Percentiles rank a stretch among this genome's conserved stretches.
phyloP scores from a whole-genome alignment of 2,113 vertebrate genomes.

The zebrafish (Danio rerio) region DNA sequence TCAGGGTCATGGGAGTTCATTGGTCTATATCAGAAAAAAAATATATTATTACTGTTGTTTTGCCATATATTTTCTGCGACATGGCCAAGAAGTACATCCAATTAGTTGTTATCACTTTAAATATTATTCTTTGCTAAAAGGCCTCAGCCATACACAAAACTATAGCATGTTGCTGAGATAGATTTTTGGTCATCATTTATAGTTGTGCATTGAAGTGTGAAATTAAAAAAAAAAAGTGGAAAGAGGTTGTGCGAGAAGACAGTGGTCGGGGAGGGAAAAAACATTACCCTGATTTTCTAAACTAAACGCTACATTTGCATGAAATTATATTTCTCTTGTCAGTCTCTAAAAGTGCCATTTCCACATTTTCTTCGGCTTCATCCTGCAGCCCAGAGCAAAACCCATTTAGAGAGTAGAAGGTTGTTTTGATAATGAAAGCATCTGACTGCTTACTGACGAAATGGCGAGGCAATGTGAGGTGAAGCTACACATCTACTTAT shows the following conservation, averaged over 20 bases:
- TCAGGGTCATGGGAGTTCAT: not conserved
- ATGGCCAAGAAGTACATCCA: not conserved
- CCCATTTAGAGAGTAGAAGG: conserved; percentile 39
- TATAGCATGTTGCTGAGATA: conserved; percentile 52
- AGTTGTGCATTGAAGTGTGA: conserved; percentile 70
- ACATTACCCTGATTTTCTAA: conserved; percentile 57
- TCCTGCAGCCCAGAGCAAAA: conserved; percentile 34
- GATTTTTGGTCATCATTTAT: conserved; percentile 67
- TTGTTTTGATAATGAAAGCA: conserved; percentile 43
- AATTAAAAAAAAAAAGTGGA: conserved; percentile 70
- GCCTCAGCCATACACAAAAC: conserved; percentile 35
- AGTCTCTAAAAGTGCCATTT: conserved; percentile 37
- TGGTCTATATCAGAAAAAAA: not conserved
- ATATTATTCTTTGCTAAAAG: conserved; percentile 46
- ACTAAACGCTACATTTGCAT: conserved; percentile 55
- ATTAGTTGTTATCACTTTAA: conserved; percentile 44
- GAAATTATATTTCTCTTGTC: conserved; percentile 52
- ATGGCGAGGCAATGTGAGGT: conserved; percentile 20
- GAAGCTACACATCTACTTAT: conserved; percentile 22
- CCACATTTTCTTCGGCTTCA: conserved; percentile 29
- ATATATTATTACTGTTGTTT: not conserved
- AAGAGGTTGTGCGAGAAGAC: conserved; percentile 31
- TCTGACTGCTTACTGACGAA: conserved; percentile 30
- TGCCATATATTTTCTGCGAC: not conserved
- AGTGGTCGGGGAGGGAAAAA: conserved; percentile 25